Percentiles rank a stretch among this genome's conserved stretches.
These are phyloP conservation scores for Polyploca ridens DNA, from an alignment of 2,888 invertebrate species.

Conservation along the genomic window DNA sequence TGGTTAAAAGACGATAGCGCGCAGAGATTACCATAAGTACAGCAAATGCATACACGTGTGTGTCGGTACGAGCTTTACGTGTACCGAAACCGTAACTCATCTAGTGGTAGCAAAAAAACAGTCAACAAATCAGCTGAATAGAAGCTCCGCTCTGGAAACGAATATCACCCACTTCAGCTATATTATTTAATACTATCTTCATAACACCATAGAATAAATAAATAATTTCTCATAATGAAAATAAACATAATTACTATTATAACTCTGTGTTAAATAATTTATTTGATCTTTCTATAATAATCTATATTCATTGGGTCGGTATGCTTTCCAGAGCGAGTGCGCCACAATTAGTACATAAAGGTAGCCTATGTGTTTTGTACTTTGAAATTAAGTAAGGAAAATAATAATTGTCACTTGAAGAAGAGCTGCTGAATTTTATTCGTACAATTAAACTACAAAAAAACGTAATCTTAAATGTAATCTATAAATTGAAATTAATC, in stretches of 20 bases:
- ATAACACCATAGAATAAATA: constrained; percentile 66
- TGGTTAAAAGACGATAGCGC: constrained; percentile 67
- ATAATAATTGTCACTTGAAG: constrained; percentile 50
- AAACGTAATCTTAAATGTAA: constrained; percentile 66
- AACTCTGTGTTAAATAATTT: constrained; percentile 71
- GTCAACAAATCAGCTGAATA: constrained; percentile 8
- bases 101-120: constrained; percentile 25
- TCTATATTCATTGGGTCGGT: constrained; percentile 60
- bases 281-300: constrained; percentile 68
- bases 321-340: constrained; percentile 63
- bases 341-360: constrained; percentile 57
- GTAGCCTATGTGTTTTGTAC: constrained; percentile 79
- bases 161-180: constrained; percentile 57
- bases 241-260: constrained; percentile 58
- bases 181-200: constrained; percentile 63
- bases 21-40: constrained; percentile 67
- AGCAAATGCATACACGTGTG: constrained; percentile 49
- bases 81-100: constrained; percentile 31
- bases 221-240: constrained; percentile 72
- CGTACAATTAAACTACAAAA: constrained; percentile 68
- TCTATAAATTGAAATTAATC: constrained; percentile 63
- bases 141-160: constrained; percentile 48
- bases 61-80: constrained; percentile 40
- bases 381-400: constrained; percentile 76
- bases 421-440: constrained; percentile 74